A percentile compares a stretch with the other conserved stretches of the same genome.
These are phyloP conservation scores for Chymomyza amoena DNA, from an alignment of 2,888 invertebrate species.

Conservation along the genomic window DNA sequence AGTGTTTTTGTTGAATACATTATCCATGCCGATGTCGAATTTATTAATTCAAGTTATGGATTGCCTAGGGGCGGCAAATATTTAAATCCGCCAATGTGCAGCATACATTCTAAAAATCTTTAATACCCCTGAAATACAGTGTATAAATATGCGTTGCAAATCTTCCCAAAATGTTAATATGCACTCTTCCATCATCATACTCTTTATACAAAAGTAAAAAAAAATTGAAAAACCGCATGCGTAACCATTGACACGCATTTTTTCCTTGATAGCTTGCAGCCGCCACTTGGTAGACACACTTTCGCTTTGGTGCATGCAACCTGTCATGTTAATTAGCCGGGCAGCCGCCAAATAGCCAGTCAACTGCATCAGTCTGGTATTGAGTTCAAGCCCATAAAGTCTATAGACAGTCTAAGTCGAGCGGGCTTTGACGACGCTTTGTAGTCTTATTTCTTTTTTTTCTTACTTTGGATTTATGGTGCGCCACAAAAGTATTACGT, in stretches of 20 bases:
- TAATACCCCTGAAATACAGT: no score
- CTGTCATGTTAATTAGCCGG: neutral
- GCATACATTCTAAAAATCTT: no score
- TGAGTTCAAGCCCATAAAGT: constrained; percentile 31
- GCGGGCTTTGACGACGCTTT: neutral
- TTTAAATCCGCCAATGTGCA: no score
- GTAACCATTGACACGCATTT: constrained; percentile 21
- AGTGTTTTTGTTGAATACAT: no score
- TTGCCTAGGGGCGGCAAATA: no score
- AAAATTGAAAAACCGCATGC: constrained; percentile 1
- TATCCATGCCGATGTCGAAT: no score
- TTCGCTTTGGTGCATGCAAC: constrained; percentile 24
- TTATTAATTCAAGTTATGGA: no score
- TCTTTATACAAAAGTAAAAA: neutral
- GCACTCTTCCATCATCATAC: neutral
- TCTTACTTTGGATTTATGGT: neutral
- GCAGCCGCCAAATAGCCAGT: neutral
- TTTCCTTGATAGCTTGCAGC: neutral
- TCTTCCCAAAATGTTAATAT: neutral
- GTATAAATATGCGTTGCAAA: neutral
- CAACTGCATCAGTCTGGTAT: constrained; percentile 17
- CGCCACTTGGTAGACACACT: constrained; percentile 22
- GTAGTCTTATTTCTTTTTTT: neutral
- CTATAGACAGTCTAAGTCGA: neutral
- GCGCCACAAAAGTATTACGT: neutral